These are phyloP conservation scores for Arrhopalites spinosus DNA, from an alignment of 2,888 invertebrate genomes.

Conservation along the genomic window DNA sequence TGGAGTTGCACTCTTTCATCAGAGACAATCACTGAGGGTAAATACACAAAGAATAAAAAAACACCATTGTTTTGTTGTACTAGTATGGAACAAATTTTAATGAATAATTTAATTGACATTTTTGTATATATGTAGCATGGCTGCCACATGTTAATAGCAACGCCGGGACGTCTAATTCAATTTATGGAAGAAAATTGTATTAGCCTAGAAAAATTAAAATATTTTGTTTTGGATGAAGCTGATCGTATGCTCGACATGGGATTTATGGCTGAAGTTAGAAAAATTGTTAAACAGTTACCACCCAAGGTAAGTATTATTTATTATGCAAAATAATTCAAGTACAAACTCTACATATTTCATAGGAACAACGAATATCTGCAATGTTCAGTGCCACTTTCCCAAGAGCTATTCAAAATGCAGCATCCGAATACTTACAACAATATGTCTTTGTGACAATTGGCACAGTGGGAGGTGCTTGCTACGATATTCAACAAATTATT, in stretches of 20 bases:
- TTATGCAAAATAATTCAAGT: neutral
- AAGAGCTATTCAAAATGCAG: slow-evolving; percentile 74
- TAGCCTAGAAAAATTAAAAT: slow-evolving; percentile 65
- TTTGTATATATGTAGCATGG: slow-evolving; percentile 63
- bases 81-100: too few relatives aligned
- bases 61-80: too few relatives aligned
- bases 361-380: slow-evolving; percentile 69
- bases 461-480: slow-evolving; percentile 88
- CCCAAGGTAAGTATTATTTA: slow-evolving; percentile 62
- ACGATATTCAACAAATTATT: slow-evolving; percentile 84
- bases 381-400: slow-evolving; percentile 83
- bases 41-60: too few relatives aligned
- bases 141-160: slow-evolving; percentile 74
- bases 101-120: neutral
- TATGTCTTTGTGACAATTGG: slow-evolving; percentile 90
- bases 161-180: slow-evolving; percentile 73
- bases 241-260: slow-evolving; percentile 81
- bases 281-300: slow-evolving; percentile 67
- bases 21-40: slow-evolving; percentile 63
- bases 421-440: slow-evolving; percentile 73
- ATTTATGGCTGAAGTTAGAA: slow-evolving; percentile 66
- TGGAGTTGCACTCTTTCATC: slow-evolving; percentile 78
- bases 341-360: slow-evolving; percentile 46
- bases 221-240: slow-evolving; percentile 79
- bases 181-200: slow-evolving; percentile 67